Base-by-base conservation (phyloP, 1,140 invertebrate species). In the Drosophila nasuta region DNA sequence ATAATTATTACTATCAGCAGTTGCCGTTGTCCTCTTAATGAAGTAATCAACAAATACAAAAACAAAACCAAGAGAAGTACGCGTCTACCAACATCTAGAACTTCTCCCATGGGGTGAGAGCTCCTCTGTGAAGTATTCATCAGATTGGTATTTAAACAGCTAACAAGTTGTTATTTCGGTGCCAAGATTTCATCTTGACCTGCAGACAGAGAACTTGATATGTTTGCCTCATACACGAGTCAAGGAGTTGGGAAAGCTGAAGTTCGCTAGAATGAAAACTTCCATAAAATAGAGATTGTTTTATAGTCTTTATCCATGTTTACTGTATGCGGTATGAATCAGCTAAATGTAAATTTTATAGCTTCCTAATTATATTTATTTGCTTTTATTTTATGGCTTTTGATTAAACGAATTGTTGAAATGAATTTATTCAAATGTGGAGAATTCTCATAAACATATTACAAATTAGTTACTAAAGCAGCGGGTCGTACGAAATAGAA, bases 11-110 rank as follows among this genome's bases (percentile, higher is more conserved):
- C 69, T 88, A 77, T 83, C 86, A 71, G 73, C 77, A 69, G 78
- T 87, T 70, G 80, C 66, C 75, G 72, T 86, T 82, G 82, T 88
- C 73, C 83, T 81, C 82, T 75, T 83, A 88, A 88, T 88, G 87
- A 88, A 88, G 83, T 89, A 88, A 88, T 88, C 83, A 88, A 88
- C 83, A 78, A 59, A 59, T 1, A 56, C 33, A 13, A 57, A 28
- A 48, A 43, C 83, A 78, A 59, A 59, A 1, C 46, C 33, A 13
- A 57, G 13, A 48, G 13, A 25, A 3, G n/a, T 30, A 28, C 43
- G 20, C 20, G 20, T 25, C 20, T 25, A 25, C 20, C 20, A 25
- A 46, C 4, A 13, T 52, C 17, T 15, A 62, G 58, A 62, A 75
- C 38, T 17, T 41, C 7, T 45, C 60, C 5, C 51, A 28, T 46